These are phyloP conservation scores for Ostrea edulis DNA, from an alignment of 1,140 invertebrate genomes.

Conservation along the genomic window DNA sequence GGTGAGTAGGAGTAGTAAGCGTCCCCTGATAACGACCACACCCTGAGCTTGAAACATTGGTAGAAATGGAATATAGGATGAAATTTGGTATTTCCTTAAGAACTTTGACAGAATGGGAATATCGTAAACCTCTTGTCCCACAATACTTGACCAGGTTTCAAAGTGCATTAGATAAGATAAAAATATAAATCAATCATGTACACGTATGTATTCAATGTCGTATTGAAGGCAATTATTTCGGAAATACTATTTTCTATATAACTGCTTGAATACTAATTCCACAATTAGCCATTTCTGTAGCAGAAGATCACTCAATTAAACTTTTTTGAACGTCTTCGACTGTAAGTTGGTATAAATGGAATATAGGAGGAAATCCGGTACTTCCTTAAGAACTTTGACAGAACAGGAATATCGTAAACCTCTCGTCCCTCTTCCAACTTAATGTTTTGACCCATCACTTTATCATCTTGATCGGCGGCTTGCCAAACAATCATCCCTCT, in stretches of 20 bases:
- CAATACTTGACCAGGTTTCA: too few species aligned
- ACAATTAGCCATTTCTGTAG: too few species aligned
- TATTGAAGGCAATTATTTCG: too few species aligned
- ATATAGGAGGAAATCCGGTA: constrained; percentile 29
- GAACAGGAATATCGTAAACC: constrained; percentile 50
- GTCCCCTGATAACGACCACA: too few species aligned
- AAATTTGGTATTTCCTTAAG: constrained; percentile 23
- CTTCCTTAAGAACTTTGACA: constrained; percentile 31
- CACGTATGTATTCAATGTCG: too few species aligned
- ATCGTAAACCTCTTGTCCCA: constrained; percentile 44
- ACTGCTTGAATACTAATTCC: too few species aligned
- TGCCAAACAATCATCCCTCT: constrained; percentile 57
- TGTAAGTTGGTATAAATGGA: constrained; percentile 45
- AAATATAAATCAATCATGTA: too few species aligned
- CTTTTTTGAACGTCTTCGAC: not conserved
- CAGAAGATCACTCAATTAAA: not conserved
- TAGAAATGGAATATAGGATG: constrained; percentile 40
- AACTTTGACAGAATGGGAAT: constrained; percentile 44
- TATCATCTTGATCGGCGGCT: not conserved
- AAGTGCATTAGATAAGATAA: too few species aligned
- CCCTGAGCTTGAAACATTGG: too few species aligned
- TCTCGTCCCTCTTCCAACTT: constrained; percentile 39
- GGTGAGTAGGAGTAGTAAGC: too few species aligned
- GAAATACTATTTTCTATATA: too few species aligned
- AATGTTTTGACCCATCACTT: not conserved